Evolutionary conservation across 2,797 vertebrate species (phyloP).

Genomic region (Anguilla anguilla): DNA sequence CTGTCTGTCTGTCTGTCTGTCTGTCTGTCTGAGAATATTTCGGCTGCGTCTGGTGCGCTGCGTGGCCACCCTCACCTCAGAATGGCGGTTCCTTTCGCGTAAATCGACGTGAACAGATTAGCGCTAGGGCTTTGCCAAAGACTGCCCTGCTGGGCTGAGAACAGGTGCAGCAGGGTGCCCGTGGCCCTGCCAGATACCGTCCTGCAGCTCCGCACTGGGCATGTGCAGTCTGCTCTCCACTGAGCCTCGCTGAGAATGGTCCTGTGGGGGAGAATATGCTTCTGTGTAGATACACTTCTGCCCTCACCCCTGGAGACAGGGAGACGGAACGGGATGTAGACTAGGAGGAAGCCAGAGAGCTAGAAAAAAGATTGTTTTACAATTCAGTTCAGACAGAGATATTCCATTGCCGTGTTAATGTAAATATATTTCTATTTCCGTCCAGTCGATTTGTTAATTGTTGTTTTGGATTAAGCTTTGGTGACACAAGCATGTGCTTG

Average conservation of each 20-base stretch:
- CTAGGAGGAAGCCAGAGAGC: too few species aligned
- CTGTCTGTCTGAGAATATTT: neutral
- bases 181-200: conserved; percentile 66
- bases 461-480: neutral
- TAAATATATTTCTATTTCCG: neutral
- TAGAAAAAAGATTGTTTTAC: neutral
- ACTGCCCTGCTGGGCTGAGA: conserved; percentile 68
- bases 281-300: conserved; percentile 43
- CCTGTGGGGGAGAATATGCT: neutral
- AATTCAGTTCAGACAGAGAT: neutral
- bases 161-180: conserved; percentile 68
- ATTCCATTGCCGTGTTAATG: neutral
- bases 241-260: neutral
- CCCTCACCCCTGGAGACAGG: conserved; percentile 25
- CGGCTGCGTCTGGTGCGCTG: neutral
- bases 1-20: neutral
- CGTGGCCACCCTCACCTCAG: neutral
- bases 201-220: conserved; percentile 59
- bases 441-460: neutral
- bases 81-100: neutral
- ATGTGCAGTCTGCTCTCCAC: conserved; percentile 35
- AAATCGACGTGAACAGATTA: neutral
- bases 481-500: neutral
- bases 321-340: conserved; percentile 37
- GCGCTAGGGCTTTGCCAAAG: conserved; percentile 52